Evolutionary conservation across 2,113 vertebrate species (phyloP).

Genomic region (Thunnus thynnus): DNA sequence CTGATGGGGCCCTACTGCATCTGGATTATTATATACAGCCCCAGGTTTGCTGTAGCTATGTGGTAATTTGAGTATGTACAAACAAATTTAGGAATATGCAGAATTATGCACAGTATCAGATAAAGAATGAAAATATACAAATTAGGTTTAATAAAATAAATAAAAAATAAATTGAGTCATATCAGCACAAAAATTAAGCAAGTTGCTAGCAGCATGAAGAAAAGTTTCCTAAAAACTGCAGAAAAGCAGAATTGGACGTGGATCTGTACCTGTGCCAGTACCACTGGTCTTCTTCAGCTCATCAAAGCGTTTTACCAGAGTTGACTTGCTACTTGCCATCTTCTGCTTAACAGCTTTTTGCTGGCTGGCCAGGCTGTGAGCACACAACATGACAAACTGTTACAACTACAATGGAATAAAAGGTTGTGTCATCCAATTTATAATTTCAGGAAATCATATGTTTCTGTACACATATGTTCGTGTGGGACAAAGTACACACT

Average conservation of each 20-base stretch:
- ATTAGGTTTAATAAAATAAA: too few species aligned
- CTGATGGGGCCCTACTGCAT: too few species aligned
- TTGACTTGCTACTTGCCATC: conserved; percentile 80
- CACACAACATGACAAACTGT: neutral
- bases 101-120: too few species aligned
- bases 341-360: conserved; percentile 88
- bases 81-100: too few species aligned
- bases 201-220: neutral
- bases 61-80: too few species aligned
- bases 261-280: conserved; percentile 77
- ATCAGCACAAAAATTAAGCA: neutral
- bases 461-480: neutral
- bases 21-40: too few species aligned
- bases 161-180: too few species aligned
- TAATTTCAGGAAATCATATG: neutral
- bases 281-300: conserved; percentile 87
- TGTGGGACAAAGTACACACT: conserved; percentile 48
- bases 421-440: neutral
- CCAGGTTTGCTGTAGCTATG: too few species aligned
- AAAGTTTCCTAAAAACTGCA: neutral
- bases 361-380: conserved; percentile 86
- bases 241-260: neutral
- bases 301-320: conserved; percentile 85
- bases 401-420: neutral
- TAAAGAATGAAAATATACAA: too few species aligned